Base-by-base conservation (phyloP, 2,888 invertebrate genomes). In the Pyrocoelia pectoralis region DNA sequence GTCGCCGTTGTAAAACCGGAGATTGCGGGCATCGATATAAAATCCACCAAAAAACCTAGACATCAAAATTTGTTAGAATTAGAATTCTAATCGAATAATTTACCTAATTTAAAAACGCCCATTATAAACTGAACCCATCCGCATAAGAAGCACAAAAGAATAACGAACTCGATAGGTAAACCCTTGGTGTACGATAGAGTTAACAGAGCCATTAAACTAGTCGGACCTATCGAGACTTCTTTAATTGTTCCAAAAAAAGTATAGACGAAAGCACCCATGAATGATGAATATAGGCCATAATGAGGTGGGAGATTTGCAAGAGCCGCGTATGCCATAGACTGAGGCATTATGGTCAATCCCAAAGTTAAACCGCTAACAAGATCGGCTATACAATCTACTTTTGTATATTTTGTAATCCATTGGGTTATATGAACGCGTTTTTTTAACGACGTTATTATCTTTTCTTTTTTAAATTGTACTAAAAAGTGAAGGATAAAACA, bases 241-340 rank as follows among this genome's bases (percentile, higher is more conserved):
- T 89, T 92, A 68, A 93, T 89, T 0, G 95, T 94, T 40, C 97
- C 97, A 73, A 97, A 89, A 72, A 94, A 79, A 56, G 92, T 84
- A 82, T 98, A 98, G 56, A 95, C 84, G 73, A 97, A 91, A 55
- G 93, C 91, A n/a, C 90, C 89, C 80, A 95, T 87, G 79, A 97
- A 95, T 0, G 96, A 90, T 1, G 96, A 93, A 80, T 97, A 97
- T 15, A 98, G 85, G 0, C 97, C 98, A 82, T 94, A 95, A 86
- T 95, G 93, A 19, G 95, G 90, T 13, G 92, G 89, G 55, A 96
- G 83, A 49, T 91, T 90, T 9, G 96, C 96, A 49, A 97, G 84
- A 51, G 91, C 84, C 33, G 96, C 95, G 80, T 96, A 95, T 10
- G 96, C 97, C 73, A 97, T 91, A 72, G 94, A 94, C 82, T 96